Evolutionary conservation across 2,888 invertebrate species (phyloP), one percentile per base, ranked within the genome.

Genomic region (Cartodere bifasciata): DNA sequence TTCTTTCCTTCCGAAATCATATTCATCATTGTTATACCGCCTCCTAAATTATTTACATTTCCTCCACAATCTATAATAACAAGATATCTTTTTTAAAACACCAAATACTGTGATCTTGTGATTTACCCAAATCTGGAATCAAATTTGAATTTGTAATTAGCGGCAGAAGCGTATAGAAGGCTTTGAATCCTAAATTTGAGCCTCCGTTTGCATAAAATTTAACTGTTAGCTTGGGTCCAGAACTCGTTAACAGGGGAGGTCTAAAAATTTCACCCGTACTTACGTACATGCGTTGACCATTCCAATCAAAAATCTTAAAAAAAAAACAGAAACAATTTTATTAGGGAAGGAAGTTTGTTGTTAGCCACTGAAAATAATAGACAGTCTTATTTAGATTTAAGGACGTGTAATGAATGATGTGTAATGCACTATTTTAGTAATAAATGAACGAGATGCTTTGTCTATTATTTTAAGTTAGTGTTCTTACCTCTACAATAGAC

Each of bases 11-110:
- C 64, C 13, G 39, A 27, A 9, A 72, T 65, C 76, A 79, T 78
- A 45, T 78, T 70, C 71, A 77, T 74, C 79, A 80, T 79, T 2
- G 77, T 78, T 29, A 80, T 79, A 9, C 73, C 71, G 1, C 79
- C 79, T 2, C 79, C 79, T 9, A 73, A 62, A 44, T 76, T 74
- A 37, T 72, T 71, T 2, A 79, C 77, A 53, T 70, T 67, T 26
- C 79, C 79, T 13, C 79, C 79, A 46, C 79, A 80, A 55, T 74
- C 76, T 64, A 53, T 44, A 43, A 61, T n/a, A 6, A 20, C 20
- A n/a, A 20, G 6, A n/a, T 6, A 20, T 20, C 20, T 20, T n/a
- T 20, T n/a, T n/a, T n/a, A n/a, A n/a, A n/a, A n/a, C n/a, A n/a
- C n/a, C n/a, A n/a, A n/a, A n/a, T n/a, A n/a, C n/a, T n/a, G n/a